Evolutionary conservation across 2,113 vertebrate species (phyloP).

Genomic region (Psophia crepitans): DNA sequence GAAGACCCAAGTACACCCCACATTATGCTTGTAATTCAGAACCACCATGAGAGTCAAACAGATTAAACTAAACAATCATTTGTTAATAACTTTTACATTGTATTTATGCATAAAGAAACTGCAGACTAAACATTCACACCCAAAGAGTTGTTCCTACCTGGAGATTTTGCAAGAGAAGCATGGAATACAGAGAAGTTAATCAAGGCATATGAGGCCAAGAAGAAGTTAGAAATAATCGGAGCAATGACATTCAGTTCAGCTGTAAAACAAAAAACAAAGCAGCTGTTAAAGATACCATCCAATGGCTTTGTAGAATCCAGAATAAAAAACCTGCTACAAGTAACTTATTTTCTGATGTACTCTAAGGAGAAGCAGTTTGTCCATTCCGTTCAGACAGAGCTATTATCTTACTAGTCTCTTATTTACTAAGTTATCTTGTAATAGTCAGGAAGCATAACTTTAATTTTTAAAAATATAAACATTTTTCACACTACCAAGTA

Average conservation of each 20-base stretch:
- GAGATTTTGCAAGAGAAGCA: slow-evolving; percentile 96
- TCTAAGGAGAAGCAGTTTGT: neutral
- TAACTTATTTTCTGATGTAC: neutral
- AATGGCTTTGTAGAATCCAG: neutral
- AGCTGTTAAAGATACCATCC: neutral
- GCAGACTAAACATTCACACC: neutral
- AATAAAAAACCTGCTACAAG: neutral
- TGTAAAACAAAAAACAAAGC: slow-evolving; percentile 65
- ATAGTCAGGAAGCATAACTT: neutral
- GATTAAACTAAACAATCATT: neutral
- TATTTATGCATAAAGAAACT: neutral
- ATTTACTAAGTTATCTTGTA: neutral
- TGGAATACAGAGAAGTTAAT: slow-evolving; percentile 99
- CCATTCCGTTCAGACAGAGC: neutral
- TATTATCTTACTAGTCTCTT: neutral
- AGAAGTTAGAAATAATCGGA: slow-evolving; percentile 99
- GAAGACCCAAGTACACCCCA: neutral
- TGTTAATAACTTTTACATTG: neutral
- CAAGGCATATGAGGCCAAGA: slow-evolving; percentile 96
- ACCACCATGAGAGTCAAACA: neutral
- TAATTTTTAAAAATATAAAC: neutral
- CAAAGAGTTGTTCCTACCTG: slow-evolving; percentile 78
- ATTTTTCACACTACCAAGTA: neutral
- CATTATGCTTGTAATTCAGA: neutral
- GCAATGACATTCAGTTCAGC: slow-evolving; percentile 93